phyloP scores from a whole-genome alignment of 2,888 invertebrate species.

The Catocala fraxini region DNA sequence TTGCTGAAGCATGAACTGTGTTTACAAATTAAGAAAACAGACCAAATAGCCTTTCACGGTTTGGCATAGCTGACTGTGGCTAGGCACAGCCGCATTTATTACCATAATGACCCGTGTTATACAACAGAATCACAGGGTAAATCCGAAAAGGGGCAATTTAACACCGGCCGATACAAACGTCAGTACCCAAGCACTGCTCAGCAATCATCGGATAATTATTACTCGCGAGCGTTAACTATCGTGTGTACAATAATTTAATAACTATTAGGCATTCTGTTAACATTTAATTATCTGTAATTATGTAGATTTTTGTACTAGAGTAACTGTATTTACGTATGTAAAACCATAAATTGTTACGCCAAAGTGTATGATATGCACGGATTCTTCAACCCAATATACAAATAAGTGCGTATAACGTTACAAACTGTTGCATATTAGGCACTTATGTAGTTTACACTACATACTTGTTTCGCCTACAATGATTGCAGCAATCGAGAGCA shows the following conservation, averaged over 20 bases:
- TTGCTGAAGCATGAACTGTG: slow-evolving; percentile 17
- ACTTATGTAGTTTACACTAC: slow-evolving; percentile 21
- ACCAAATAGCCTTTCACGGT: slow-evolving; percentile 30
- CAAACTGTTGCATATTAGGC: slow-evolving; percentile 38
- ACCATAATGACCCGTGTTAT: slow-evolving; percentile 54
- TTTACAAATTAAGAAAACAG: slow-evolving; percentile 22
- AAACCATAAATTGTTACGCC: not conserved
- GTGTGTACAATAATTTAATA: slow-evolving; percentile 61
- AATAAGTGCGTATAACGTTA: slow-evolving; percentile 30
- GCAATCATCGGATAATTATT: slow-evolving; percentile 61
- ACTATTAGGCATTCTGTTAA: slow-evolving; percentile 54
- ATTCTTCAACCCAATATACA: slow-evolving; percentile 4
- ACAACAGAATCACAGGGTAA: slow-evolving; percentile 55
- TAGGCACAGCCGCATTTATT: slow-evolving; percentile 40
- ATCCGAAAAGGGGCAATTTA: slow-evolving; percentile 52
- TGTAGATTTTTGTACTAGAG: slow-evolving; percentile 30
- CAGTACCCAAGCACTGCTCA: slow-evolving; percentile 23
- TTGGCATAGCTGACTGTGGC: slow-evolving; percentile 15
- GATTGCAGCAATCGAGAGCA: slow-evolving; percentile 60
- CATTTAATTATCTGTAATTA: slow-evolving; percentile 52
- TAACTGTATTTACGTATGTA: slow-evolving; percentile 29
- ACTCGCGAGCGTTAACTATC: slow-evolving; percentile 57
- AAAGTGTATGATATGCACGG: not conserved
- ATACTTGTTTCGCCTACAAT: slow-evolving; percentile 35
- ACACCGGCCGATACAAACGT: slow-evolving; percentile 31